Conservation (phyloP, 2,888 invertebrate species). For the Dryobotodes eremita region DNA sequence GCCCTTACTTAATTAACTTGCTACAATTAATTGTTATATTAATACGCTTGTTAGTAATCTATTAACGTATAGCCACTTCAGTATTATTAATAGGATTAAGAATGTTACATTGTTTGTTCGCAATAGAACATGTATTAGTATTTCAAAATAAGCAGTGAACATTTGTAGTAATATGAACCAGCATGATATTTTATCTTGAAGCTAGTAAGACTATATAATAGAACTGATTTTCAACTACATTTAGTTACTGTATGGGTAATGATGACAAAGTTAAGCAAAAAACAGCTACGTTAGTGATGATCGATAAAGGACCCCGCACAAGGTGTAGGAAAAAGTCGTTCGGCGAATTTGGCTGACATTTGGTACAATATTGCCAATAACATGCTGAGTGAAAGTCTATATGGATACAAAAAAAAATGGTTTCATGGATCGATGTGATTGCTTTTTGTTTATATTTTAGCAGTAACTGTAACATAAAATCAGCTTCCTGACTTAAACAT, state of each 20-base stretch:
- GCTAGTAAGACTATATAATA: no score
- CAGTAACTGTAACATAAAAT: no score
- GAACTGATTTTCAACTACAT: neutral
- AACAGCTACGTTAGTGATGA: neutral
- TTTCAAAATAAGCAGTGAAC: neutral
- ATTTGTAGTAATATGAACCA: neutral
- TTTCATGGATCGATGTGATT: no score
- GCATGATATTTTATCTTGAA: neutral
- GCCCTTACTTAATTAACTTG: conserved; percentile 57
- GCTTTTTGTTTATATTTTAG: no score
- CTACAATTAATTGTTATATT: conserved; percentile 59
- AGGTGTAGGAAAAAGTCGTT: no score
- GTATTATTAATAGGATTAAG: conserved; percentile 20
- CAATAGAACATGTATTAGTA: no score
- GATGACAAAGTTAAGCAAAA: neutral
- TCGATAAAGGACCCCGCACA: neutral
- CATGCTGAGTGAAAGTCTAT: no score
- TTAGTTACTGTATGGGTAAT: no score
- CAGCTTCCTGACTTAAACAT: no score
- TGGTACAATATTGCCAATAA: no score
- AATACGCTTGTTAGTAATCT: conserved; percentile 41
- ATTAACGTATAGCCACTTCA: conserved; percentile 14
- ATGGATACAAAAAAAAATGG: no score
- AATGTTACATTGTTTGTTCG: conserved; percentile 3
- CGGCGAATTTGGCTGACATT: no score